phyloP scores from a whole-genome alignment of 1,140 invertebrate genomes.

The Drosophila arawakana region DNA sequence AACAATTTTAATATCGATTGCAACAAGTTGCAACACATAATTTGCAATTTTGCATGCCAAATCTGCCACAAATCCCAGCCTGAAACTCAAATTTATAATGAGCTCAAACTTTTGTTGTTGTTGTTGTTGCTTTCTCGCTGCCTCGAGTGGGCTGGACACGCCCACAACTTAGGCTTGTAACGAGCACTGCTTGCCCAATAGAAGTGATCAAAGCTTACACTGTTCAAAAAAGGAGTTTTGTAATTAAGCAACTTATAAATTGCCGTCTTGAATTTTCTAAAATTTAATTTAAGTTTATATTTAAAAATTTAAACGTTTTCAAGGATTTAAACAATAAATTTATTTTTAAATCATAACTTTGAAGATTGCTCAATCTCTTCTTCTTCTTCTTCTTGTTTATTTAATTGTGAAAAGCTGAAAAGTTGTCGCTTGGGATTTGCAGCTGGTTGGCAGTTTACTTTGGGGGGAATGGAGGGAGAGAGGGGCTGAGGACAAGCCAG shows the following conservation, averaged over 20 bases:
- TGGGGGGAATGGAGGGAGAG: not conserved
- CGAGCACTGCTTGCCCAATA: not conserved
- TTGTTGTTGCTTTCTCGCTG: slow-evolving; percentile 7
- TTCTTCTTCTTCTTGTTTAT: too few species aligned
- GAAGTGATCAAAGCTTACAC: not conserved
- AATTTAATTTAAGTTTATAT: too few species aligned
- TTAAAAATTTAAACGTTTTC: too few species aligned
- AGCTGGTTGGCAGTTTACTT: too few species aligned
- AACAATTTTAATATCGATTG: slow-evolving; percentile 21
- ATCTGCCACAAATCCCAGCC: slow-evolving; percentile 4
- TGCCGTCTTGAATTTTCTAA: too few species aligned
- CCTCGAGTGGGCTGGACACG: slow-evolving; percentile 4
- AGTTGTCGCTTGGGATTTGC: too few species aligned
- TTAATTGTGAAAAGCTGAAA: too few species aligned
- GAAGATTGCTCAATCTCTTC: too few species aligned
- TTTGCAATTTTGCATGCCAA: slow-evolving; percentile 56
- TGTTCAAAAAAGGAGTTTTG: too few species aligned
- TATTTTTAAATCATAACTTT: too few species aligned
- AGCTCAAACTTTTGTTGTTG: slow-evolving; percentile 1
- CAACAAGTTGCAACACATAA: slow-evolving; percentile 24
- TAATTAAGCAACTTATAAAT: too few species aligned
- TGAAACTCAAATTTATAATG: slow-evolving; percentile 30
- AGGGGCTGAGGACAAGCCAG: slow-evolving; percentile 2
- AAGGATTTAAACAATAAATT: too few species aligned
- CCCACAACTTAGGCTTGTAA: slow-evolving; percentile 2